Conservation (phyloP, 2,113 vertebrate species). For the Heterocephalus glaber region DNA sequence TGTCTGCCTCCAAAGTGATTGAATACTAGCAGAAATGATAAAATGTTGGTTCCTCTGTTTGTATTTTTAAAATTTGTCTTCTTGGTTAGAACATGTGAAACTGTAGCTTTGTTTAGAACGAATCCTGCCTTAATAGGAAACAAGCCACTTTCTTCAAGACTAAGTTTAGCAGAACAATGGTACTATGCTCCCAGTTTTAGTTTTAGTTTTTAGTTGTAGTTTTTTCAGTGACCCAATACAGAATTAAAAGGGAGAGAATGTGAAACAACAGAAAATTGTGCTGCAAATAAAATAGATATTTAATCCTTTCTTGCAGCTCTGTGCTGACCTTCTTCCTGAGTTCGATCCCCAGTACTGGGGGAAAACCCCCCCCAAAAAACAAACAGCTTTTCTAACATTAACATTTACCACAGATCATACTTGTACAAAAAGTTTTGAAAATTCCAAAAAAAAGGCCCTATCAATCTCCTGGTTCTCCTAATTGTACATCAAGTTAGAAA, state of each 20-base stretch:
- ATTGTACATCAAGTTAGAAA: background rate
- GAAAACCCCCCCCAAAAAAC: too few relatives aligned
- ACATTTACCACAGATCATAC: background rate
- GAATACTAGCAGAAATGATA: background rate
- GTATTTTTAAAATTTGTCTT: slow-evolving; percentile 31
- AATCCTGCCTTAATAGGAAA: slow-evolving; percentile 15
- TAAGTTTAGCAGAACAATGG: background rate
- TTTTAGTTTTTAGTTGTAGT: background rate
- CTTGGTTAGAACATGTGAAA: background rate
- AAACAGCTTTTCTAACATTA: background rate
- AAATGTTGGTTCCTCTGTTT: slow-evolving; percentile 5
- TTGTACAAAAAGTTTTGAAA: background rate
- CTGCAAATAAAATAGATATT: background rate
- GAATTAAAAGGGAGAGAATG: background rate
- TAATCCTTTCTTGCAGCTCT: background rate
- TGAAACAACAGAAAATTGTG: background rate
- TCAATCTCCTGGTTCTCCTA: background rate
- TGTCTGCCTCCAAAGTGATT: background rate
- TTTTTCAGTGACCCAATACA: background rate
- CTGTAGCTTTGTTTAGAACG: background rate
- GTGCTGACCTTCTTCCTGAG: background rate
- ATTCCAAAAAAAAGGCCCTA: background rate
- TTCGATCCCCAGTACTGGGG: too few relatives aligned
- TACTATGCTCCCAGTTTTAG: background rate
- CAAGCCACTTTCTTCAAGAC: slow-evolving; percentile 20